A percentile compares a stretch with the other conserved stretches of the same genome.
Conservation (phyloP, 2,888 invertebrate species). For the Sarcophaga carnaria region DNA sequence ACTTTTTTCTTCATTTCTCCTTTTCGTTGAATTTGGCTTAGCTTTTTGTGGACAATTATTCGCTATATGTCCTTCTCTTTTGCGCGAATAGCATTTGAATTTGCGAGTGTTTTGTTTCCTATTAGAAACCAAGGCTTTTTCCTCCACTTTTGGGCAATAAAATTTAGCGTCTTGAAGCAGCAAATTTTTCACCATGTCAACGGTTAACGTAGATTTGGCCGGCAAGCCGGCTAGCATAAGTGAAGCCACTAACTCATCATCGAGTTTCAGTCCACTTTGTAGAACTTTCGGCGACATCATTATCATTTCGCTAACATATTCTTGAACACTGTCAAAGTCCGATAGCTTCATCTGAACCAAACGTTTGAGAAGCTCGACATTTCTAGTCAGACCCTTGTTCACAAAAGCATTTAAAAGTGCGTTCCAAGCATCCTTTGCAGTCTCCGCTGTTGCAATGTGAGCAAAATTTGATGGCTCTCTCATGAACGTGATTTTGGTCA, state of each 20-base stretch:
- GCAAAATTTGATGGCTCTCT: conserved; percentile 68
- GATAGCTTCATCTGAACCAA: conserved; percentile 60
- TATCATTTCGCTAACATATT: too few species aligned
- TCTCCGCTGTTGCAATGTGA: conserved; percentile 61
- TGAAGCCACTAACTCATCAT: too few species aligned
- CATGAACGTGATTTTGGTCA: conserved; percentile 69
- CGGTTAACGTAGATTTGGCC: conserved; percentile 18
- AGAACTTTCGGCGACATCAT: too few species aligned
- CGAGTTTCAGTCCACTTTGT: too few species aligned
- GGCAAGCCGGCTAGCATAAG: conserved; percentile 63
- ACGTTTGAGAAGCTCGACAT: conserved; percentile 7
- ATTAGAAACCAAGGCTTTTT: conserved; percentile 23
- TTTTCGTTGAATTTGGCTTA: background rate
- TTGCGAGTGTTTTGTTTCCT: background rate
- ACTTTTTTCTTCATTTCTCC: background rate
- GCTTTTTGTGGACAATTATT: conserved; percentile 17
- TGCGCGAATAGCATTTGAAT: conserved; percentile 19
- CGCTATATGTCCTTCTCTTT: conserved; percentile 16
- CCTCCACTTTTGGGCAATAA: conserved; percentile 23
- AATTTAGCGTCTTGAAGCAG: conserved; percentile 12
- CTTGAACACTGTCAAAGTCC: conserved; percentile 60
- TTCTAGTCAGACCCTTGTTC: background rate
- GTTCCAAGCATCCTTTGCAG: conserved; percentile 68
- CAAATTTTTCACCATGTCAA: conserved; percentile 17
- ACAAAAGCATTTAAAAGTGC: conserved; percentile 51